These are phyloP conservation scores for Volucella zonaria DNA, from an alignment of 2,888 invertebrate genomes.

Conservation along the genomic window DNA sequence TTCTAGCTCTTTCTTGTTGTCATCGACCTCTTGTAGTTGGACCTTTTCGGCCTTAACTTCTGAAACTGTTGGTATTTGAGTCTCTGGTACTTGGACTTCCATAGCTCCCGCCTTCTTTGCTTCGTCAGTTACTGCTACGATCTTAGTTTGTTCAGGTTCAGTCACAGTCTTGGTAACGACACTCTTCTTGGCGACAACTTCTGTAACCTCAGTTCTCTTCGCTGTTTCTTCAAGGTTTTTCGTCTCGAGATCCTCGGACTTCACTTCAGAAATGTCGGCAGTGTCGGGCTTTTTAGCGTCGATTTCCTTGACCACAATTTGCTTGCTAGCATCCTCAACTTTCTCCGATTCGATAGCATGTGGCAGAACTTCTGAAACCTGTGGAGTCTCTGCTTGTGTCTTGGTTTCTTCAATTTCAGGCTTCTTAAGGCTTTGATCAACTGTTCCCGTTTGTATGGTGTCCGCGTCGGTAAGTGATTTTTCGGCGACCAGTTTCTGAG, in stretches of 20 bases:
- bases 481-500: not conserved
- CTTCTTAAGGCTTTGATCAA: constrained; percentile 6
- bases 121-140: not conserved
- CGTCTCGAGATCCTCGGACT: constrained; percentile 72
- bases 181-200: constrained; percentile 50
- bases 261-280: constrained; percentile 54
- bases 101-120: not conserved
- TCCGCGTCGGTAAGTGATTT: not conserved
- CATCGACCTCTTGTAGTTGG: not conserved
- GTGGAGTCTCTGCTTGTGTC: constrained; percentile 5
- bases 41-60: constrained; percentile 10
- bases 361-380: not conserved
- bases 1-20: not conserved
- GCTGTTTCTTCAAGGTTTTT: constrained; percentile 70
- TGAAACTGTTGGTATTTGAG: not conserved
- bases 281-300: not conserved
- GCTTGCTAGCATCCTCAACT: not conserved
- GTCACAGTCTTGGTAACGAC: not conserved
- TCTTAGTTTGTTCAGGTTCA: constrained; percentile 49
- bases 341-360: not conserved
- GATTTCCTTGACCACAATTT: not conserved
- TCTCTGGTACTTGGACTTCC: not conserved
- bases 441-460: not conserved
- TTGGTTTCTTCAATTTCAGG: not conserved
- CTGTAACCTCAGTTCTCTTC: constrained; percentile 58